Evolutionary conservation across 2,113 vertebrate genomes (phyloP), one percentile per base, ranked within the genome.

Genomic region (Salvelinus namaycush): DNA sequence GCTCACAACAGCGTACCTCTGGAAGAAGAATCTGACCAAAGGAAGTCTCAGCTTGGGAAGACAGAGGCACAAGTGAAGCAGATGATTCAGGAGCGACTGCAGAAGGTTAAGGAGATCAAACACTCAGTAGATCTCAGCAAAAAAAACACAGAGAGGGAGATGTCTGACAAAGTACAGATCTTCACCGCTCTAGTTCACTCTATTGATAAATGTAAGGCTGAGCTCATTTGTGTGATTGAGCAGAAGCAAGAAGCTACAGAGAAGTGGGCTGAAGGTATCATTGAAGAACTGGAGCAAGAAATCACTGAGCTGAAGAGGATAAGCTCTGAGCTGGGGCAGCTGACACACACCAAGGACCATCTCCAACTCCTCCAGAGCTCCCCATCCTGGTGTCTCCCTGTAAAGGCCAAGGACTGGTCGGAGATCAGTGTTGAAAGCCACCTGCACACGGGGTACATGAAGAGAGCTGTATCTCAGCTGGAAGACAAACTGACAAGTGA

Each of bases 1-100:
- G 3, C 22, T 18, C 60, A 64, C 12, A 18, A 64, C 60, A 64
- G 7, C 8, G 22, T 64, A 11, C 22, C 60, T 3, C 60, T 64
- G 8, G 60, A 64, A 18, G 22, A 64, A 26, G 60, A 64, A 64
- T 64, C 9, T 24, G 60, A 11, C 12, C n/a, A 26, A 26, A 64
- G 60, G 60, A 71, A 48, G 69, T 12, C 29, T 62, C 57, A 62
- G 57, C 16, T 73, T 24, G 12, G 9, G 29, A 39, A 73, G 29
- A 64, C 57, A 1, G 54, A 64, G 57, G 27, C 18, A 73, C 34
- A 73, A 9, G 51, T 73, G 29, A 9, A 24, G 3, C 18, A 31
- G 72, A 73, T 73, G 72, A 73, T 73, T 26, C 72, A 64, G 72
- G 72, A 73, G 7, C 24, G 72, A 62, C 54, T 39, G 54, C n/a